Evolutionary conservation across 1,140 invertebrate genomes (phyloP), one percentile per base, ranked within the genome.

Genomic region (Listronotus bonariensis): DNA sequence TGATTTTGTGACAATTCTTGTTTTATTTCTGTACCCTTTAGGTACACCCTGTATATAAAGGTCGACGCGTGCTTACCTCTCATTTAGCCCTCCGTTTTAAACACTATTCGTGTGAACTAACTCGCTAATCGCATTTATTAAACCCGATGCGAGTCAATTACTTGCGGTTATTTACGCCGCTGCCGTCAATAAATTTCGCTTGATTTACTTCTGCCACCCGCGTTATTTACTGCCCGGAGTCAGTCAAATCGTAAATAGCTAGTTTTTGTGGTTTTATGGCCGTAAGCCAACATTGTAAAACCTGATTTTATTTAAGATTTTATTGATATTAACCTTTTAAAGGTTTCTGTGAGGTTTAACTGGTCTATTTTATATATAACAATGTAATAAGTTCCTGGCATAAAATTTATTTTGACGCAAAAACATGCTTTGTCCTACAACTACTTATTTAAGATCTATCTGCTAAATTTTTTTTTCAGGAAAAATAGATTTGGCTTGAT

Each of bases 121-220:
- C 65, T 67, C 56, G 52, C 65, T 71, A 71, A 71, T 71, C 70
- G 65, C 48, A 68, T 71, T 71, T 71, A 71, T 71, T 68, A 67
- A 71, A 71, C 60, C 67, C 55, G 64, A 67, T 68, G 64, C 61
- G 52, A 71, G 70, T 71, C 70, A 71, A 71, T 71, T 71, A 71
- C 67, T 54, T 55, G 52, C 45, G 65, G 40, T 71, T 61, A 60
- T 68, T 59, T 64, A 65, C 43, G 41, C 45, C 60, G 48, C 42
- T 51, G 49, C 62, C 36, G 56, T 38, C 54, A 58, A 65, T 65
- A 65, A 65, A 65, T 65, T 65, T 53, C 36, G 63, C 63, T 58
- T 58, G 63, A 65, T 65, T 65, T 65, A 65, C 63, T 43, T 53
- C 40, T 42, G 48, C 54, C 40, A 52, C 49, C 20, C 63, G 38